A percentile compares a stretch with the other conserved stretches of the same genome.
phyloP scores from a whole-genome alignment of 2,888 invertebrate species.

The Agonum fuliginosum region DNA sequence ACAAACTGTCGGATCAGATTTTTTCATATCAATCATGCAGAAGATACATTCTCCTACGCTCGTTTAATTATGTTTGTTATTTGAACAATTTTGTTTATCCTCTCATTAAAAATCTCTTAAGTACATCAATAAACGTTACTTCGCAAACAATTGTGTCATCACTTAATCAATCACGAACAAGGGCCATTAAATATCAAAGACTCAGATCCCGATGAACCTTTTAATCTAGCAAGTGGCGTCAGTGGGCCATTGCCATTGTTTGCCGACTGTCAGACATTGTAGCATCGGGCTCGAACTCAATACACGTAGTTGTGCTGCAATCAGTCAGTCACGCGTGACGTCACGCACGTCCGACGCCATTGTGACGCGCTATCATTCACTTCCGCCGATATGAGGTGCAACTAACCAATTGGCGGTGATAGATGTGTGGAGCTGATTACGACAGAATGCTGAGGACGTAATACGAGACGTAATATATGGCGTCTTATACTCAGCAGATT shows the following conservation, averaged over 20 bases:
- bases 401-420: conserved; percentile 55
- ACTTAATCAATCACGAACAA: conserved; percentile 32
- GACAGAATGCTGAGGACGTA: neutral
- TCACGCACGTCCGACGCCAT: conserved; percentile 53
- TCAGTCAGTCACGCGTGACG: conserved; percentile 41
- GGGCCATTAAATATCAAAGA: conserved; percentile 38
- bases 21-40: no score
- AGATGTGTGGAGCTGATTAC: conserved; percentile 28
- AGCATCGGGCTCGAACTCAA: neutral
- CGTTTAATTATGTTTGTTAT: no score
- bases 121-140: conserved; percentile 10
- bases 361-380: conserved; percentile 57
- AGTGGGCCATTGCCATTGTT: conserved; percentile 21
- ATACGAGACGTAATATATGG: no score
- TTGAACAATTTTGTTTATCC: no score
- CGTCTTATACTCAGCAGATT: no score
- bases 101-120: neutral
- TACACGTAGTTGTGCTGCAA: conserved; percentile 8
- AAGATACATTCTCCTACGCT: no score
- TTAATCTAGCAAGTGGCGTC: conserved; percentile 39
- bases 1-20: no score
- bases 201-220: conserved; percentile 30
- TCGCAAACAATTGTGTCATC: conserved; percentile 21
- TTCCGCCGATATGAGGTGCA: conserved; percentile 57
- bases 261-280: neutral